Evolutionary conservation across 2,888 invertebrate species (phyloP), one percentile per base, ranked within the genome.

Genomic region (Calliphora vomitoria): DNA sequence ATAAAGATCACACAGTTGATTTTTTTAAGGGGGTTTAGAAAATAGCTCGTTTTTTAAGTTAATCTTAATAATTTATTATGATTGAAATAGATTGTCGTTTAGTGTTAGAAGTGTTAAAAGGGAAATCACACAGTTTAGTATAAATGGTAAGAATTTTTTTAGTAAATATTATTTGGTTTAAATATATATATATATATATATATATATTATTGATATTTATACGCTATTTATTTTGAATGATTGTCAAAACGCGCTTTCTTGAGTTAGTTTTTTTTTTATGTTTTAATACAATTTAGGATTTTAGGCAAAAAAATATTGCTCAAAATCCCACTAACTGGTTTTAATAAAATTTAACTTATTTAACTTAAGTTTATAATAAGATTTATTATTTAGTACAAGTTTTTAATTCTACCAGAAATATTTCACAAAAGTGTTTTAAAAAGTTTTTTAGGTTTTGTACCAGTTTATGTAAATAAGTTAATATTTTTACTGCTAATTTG

Each of bases 241-340:
- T 94, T 94, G 94, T 94, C 94, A 93, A 94, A 93, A 94, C 94
- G 94, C 94, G 92, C 91, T 91, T 91, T 93, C 92, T 93, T 93
- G 91, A 92, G 91, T 89, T 87, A 90, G 89, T 91, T 90, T 89
- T 82, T 60, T 41, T 18, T n/a, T 41, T 2, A 4, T 60, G 69
- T 72, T 72, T 60, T 47, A 71, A 80, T 62, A 68, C 74, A 82
- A 38, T 82, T 74, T 47, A 75, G 55, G 50, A 41, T 66, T 84
- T 18, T 35, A 35, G 3, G 25, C 62, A 62, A 62, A 31, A n/a
- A 47, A 58, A 20, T 62, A 5, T 75, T 55, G 31, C 13, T 25
- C 3, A 62, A 76, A 81, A 71, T 72, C 58, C 75, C 69, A 85
- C 85, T 85, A 85, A 85, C 85, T 86, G 44, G 8, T 76, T 72